Base-by-base conservation (phyloP, 2,888 invertebrate genomes). In the Stegophylla sp. region DNA sequence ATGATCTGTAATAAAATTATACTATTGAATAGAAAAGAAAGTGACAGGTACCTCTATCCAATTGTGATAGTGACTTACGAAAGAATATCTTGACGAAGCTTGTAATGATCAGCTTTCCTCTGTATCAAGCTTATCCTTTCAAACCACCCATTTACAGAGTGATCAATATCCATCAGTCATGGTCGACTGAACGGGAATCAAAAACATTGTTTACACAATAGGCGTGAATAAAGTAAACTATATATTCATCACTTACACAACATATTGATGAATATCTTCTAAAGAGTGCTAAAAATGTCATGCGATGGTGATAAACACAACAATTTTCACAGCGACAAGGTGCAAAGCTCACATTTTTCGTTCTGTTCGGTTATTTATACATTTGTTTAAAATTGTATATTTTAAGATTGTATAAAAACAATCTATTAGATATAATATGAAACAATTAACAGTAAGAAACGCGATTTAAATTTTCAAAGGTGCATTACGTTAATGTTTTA, bases 141-240 rank as follows among this genome's bases (percentile, higher is more conserved):
- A 13, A 71, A 79, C 79, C 79, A 79, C 23, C 61, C 61, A 51
- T 71, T 71, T n/a, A 79, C 3, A 1, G 79, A 79, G 17, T 15
- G 79, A 41, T 79, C 71, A 79, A 63, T 79, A 79, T 79, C 79
- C 79, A 79, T 79, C 66, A 71, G 71, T 79, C 79, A 79, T 79
- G 34, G 26, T 61, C 4, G 51, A 79, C 79, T 71, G 48, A 7
- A 61, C 48, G 28, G 45, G 48, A 63, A 61, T 59, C n/a, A 45
- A 56, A 45, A 56, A 56, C 56, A 59, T 26, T 41, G 41, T 56
- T 17, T 17, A 75, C 53, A 67, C 13, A 13, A 26, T 20, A 0
- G 28, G n/a, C 26, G n/a, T 43, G 41, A 66, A 20, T 45, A 41
- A 28, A 26, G 7, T 53, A 2, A 13, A 26, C 13, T 17, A 7